phyloP scores from a whole-genome alignment of 2,797 vertebrate species.

The Premnoplex brunnescens region DNA sequence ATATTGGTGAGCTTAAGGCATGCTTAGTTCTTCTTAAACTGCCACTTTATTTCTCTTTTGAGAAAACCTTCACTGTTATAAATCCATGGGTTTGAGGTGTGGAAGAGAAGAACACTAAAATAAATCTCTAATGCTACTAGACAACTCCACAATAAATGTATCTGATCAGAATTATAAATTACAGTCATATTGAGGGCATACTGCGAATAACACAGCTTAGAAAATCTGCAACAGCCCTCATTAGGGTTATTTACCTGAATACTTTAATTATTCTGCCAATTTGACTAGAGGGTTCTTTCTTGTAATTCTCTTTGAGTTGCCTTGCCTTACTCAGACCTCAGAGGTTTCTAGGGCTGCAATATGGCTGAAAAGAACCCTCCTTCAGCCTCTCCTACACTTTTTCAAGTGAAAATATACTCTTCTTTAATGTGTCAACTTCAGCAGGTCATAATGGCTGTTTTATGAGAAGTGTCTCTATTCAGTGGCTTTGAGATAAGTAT shows the following conservation, averaged over 20 bases:
- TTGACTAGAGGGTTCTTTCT: not conserved
- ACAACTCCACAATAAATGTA: not conserved
- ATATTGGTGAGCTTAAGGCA: not conserved
- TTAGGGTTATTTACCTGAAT: not conserved
- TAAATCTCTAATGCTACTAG: not conserved
- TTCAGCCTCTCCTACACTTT: not conserved
- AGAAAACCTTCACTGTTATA: not conserved
- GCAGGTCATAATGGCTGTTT: not conserved
- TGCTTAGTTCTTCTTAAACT: not conserved
- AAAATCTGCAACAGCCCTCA: not conserved
- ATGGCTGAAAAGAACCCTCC: not conserved
- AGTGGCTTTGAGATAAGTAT: not conserved
- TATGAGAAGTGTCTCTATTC: not conserved
- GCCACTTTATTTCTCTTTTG: not conserved
- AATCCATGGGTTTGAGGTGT: not conserved
- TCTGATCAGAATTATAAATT: not conserved
- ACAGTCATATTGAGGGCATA: not conserved
- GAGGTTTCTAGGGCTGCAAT: not conserved
- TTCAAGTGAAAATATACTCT: not conserved
- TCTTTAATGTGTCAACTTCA: not conserved
- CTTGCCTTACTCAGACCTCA: not conserved
- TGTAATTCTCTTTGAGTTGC: not conserved
- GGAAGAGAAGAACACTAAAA: not conserved
- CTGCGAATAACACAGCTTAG: not conserved
- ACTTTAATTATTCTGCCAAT: not conserved